Evolutionary conservation across 2,888 invertebrate species (phyloP), one percentile per base, ranked within the genome.

Genomic region (Phorcus lineatus): DNA sequence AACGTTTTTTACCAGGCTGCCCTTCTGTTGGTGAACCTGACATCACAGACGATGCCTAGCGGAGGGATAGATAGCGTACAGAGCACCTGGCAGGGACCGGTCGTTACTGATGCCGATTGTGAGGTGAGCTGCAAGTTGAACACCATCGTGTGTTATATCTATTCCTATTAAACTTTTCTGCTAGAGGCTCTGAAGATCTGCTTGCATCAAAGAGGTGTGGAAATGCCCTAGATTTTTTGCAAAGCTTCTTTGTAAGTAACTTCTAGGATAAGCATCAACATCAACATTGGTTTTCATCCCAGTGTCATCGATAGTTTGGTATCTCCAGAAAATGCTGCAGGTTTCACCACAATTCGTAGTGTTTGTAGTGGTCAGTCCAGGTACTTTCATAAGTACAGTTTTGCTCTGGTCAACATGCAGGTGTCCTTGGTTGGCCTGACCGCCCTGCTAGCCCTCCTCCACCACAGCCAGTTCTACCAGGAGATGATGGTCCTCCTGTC

Each of bases 391-490:
- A 36, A 36, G 36, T 36, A 36, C 2, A 4, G 36, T 4, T 36
- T 36, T 36, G 36, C 36, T 2, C 36, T 36, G 36, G 7, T 7
- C 36, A 36, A 36, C 7, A 13, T 13, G 11, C 83, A 91, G 91
- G 90, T 90, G 66, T 88, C 91, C 0, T 85, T 91, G 77, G 87
- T 89, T n/a, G 92, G 92, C 11, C 83, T 91, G n/a, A 84, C 90
- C 11, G 92, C 92, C 3, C 84, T 92, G 70, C 83, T 90, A 79
- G 91, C 91, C 0, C 84, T 92, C 62, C 83, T 92, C 6, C 90
- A 91, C 74, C 91, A 92, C 85, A 90, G 90, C 70, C 89, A 91
- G 81, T 91, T 92, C 84, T 92, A 91, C 84, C 84, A 86, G 53
- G 89, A 90, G 83, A 86, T 92, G 86, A 19, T 85, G 17, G 84